These are phyloP conservation scores for Atta texana DNA, from an alignment of 1,140 invertebrate species.

Conservation along the genomic window DNA sequence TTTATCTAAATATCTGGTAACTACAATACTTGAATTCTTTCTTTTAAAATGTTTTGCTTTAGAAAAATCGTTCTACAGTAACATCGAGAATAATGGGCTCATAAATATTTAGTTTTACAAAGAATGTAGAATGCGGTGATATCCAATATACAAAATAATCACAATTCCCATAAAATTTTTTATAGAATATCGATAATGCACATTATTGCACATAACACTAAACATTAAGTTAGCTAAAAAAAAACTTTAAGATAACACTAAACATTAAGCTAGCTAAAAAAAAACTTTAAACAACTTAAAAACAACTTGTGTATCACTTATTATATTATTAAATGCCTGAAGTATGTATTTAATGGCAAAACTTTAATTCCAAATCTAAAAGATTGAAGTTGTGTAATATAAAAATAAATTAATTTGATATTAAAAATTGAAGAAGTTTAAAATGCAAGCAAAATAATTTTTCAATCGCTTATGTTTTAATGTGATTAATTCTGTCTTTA, in stretches of 20 bases:
- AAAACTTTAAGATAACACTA: background rate
- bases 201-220: background rate
- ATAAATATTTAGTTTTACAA: background rate
- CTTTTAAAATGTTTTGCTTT: background rate
- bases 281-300: too few species aligned
- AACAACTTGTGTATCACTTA: background rate
- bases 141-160: background rate
- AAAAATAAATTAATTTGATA: background rate
- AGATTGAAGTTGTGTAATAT: background rate
- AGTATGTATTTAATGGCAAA: background rate
- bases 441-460: background rate
- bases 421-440: background rate
- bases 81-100: background rate
- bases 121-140: background rate
- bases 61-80: background rate
- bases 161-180: background rate
- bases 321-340: background rate
- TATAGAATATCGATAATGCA: background rate
- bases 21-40: background rate
- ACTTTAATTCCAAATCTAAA: background rate
- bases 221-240: background rate
- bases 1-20: background rate
- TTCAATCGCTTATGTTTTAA: background rate
- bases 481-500: background rate
- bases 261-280: background rate